Evolutionary conservation across 1,140 invertebrate species (phyloP), one percentile per base, ranked within the genome.

Genomic region (Ips typographus): DNA sequence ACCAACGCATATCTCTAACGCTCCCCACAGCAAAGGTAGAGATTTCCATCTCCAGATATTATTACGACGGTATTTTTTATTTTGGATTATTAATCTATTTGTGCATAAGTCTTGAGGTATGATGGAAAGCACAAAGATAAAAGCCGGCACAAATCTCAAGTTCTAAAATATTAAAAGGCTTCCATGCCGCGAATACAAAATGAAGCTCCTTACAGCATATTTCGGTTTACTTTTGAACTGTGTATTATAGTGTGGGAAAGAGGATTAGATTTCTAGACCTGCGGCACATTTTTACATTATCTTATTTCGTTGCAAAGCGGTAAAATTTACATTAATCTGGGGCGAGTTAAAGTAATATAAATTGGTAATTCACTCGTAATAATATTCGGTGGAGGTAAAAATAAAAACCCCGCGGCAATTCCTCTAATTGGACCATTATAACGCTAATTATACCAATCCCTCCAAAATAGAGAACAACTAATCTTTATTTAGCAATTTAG

Each of bases 1-100:
- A 65, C 51, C 39, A 56, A 56, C 38, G 41, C 51, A 42, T 65
- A 42, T 55, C 40, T 22, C 43, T 43, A 42, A 44, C 56, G 43
- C 40, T n/a, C n/a, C 63, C 51, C 37, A 65, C 7, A 43, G 63
- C 63, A 56, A 65, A 55, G 63, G 44, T 52, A 63, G 37, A 37
- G 42, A 39, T 43, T 66, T 40, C 40, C 39, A 65, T 4, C 22
- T 38, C 40, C 8, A 40, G n/a, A 43, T 43, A 65, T 42, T 66
- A 57, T 66, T 56, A 66, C 58, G 39, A 43, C 55, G 36, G 49
- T 66, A 66, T 66, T 66, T 66, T 57, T 58, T 42, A 57, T 66
- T 65, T 65, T 66, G 44, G 37, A 53, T 66, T 66, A 66, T 66
- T 66, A 66, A 66, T 66, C 64, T 66, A 66, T 66, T 66, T 66